Evolutionary conservation across 2,113 vertebrate genomes (phyloP).

Genomic region (Isurus oxyrinchus): DNA sequence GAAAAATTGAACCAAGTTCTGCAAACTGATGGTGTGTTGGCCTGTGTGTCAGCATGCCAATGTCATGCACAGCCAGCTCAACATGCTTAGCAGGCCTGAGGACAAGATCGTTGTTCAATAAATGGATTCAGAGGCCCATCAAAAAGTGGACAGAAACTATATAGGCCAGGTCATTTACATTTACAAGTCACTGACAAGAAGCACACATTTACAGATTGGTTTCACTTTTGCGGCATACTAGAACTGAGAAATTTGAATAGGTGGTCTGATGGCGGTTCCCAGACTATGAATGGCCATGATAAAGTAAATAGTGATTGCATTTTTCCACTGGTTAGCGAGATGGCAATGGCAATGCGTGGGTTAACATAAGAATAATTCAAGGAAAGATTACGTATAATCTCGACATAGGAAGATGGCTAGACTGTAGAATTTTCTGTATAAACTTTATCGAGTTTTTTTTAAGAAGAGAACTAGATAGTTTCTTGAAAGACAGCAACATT

Average conservation of each 20-base stretch:
- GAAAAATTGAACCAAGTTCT: background rate
- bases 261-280: background rate
- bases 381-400: background rate
- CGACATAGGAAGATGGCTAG: background rate
- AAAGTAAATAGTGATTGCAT: background rate
- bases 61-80: background rate
- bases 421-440: background rate
- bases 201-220: background rate
- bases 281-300: background rate
- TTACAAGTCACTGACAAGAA: background rate
- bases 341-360: background rate
- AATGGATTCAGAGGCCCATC: background rate
- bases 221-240: background rate
- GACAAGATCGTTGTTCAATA: background rate
- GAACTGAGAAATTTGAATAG: background rate
- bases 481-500: background rate
- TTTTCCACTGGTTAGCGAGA: background rate
- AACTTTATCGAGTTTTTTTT: background rate
- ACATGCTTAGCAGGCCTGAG: background rate
- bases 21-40: background rate
- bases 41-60: background rate
- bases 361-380: background rate
- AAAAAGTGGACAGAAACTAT: background rate
- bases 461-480: background rate
- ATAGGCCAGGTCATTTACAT: background rate